These are phyloP conservation scores for Rhopalosiphum maidis DNA, from an alignment of 1,140 invertebrate species.

Conservation along the genomic window DNA sequence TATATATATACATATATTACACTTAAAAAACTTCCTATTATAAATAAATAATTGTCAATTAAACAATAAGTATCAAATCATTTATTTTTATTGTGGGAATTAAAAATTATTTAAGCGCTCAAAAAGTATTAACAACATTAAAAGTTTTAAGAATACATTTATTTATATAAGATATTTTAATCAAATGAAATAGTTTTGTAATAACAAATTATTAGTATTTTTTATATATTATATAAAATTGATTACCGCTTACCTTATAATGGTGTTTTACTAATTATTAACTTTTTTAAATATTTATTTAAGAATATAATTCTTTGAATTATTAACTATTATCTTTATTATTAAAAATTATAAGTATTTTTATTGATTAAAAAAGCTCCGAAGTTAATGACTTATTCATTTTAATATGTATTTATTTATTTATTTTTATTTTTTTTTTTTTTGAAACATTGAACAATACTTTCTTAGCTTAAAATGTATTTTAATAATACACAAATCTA, in stretches of 20 bases:
- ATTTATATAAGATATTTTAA: not conserved
- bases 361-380: not conserved
- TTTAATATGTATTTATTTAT: not conserved
- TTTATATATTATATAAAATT: not conserved
- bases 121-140: not conserved
- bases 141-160: not conserved
- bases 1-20: not conserved
- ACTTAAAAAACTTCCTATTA: not conserved
- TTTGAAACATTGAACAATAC: not conserved
- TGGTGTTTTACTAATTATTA: not conserved
- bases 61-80: not conserved
- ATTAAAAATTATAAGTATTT: not conserved
- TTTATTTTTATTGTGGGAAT: not conserved
- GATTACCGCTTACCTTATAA: conserved; percentile 3
- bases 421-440: not conserved
- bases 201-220: conserved; percentile 13
- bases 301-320: not conserved
- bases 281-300: not conserved
- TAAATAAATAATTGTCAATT: not conserved
- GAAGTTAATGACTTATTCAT: not conserved
- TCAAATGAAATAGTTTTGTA: not conserved
- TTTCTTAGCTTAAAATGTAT: not conserved
- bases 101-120: not conserved
- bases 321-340: not conserved
- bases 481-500: not conserved